phyloP scores from a whole-genome alignment of 2,888 invertebrate species.

The Elaeidobius kamerunicus region DNA sequence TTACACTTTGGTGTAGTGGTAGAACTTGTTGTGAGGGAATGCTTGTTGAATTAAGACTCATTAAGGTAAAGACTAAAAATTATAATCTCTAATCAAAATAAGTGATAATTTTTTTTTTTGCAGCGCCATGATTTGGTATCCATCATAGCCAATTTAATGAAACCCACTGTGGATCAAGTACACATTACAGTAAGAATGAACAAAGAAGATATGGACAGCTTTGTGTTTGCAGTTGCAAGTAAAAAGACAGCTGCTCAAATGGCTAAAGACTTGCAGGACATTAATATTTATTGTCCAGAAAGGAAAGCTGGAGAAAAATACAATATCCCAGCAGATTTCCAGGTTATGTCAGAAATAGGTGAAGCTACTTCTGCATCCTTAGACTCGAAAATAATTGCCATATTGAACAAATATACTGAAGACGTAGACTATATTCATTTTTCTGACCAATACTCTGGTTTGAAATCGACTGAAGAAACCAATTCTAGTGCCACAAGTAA shows the following conservation, averaged over 20 bases:
- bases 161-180: conserved; percentile 84
- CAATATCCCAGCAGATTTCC: conserved; percentile 43
- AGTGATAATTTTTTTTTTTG: conserved; percentile 30
- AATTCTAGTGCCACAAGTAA: conserved; percentile 55
- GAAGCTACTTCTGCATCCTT: conserved; percentile 83
- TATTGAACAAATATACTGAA: conserved; percentile 76
- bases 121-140: conserved; percentile 92
- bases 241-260: conserved; percentile 83
- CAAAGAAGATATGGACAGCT: conserved; percentile 88
- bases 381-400: conserved; percentile 74
- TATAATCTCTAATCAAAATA: background rate
- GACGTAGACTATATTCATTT: conserved; percentile 94
- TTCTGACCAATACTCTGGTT: conserved; percentile 93
- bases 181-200: conserved; percentile 83
- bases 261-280: conserved; percentile 90
- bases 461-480: conserved; percentile 73
- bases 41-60: conserved; percentile 90
- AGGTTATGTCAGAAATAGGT: conserved; percentile 84
- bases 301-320: conserved; percentile 46
- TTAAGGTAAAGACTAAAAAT: conserved; percentile 60
- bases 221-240: conserved; percentile 87
- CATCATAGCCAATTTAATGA: conserved; percentile 75
- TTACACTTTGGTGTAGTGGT: conserved; percentile 95
- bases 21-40: conserved; percentile 94
- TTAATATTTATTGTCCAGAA: conserved; percentile 53